Base-by-base conservation (phyloP, 2,888 invertebrate genomes). In the Diplazon laetatorius region DNA sequence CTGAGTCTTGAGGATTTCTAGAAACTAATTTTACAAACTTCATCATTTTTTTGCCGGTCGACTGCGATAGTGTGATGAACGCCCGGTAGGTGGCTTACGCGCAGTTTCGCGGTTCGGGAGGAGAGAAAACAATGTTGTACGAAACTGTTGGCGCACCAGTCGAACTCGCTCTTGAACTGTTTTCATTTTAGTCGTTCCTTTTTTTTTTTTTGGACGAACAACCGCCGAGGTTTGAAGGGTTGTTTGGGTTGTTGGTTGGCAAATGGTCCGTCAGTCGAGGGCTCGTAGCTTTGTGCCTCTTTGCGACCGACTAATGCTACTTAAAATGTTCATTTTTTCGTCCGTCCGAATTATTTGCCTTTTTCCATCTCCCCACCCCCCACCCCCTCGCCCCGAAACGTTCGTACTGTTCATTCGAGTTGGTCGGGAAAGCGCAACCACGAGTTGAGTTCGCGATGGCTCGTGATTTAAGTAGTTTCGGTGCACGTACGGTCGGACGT, bases 271-370 rank as follows among this genome's bases (percentile, higher is more conserved):
- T n/a, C n/a, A 12, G 20, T 57, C 63, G 10, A 20, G 12, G 18
- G 35, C 16, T 55, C n/a, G 39, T 12, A 9, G 12, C n/a, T 55
- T 10, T n/a, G n/a, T n/a, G n/a, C 1, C 20, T 46, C n/a, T 48
- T 12, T 22, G 8, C 22, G 57, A 22, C 30, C 37, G 18, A n/a
- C 59, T 46, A 70, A 70, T 59, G 48, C 69, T 30, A 70, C 69
- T 70, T 60, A 60, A 69, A 70, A 59, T 70, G 46, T 69, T 59
- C 37, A 60, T 70, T 60, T n/a, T n/a, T 60, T 59, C 30, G n/a
- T 70, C 48, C 48, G 37, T 57, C 59, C 37, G 59, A 35, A 55
- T 63, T n/a, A n/a, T n/a, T n/a, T n/a, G n/a, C n/a, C n/a, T n/a
- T n/a, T n/a, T n/a, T n/a, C n/a, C n/a, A n/a, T n/a, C n/a, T n/a